Evolutionary conservation across 2,113 vertebrate genomes (phyloP), one percentile per base, ranked within the genome.

Genomic region (Cervus canadensis): DNA sequence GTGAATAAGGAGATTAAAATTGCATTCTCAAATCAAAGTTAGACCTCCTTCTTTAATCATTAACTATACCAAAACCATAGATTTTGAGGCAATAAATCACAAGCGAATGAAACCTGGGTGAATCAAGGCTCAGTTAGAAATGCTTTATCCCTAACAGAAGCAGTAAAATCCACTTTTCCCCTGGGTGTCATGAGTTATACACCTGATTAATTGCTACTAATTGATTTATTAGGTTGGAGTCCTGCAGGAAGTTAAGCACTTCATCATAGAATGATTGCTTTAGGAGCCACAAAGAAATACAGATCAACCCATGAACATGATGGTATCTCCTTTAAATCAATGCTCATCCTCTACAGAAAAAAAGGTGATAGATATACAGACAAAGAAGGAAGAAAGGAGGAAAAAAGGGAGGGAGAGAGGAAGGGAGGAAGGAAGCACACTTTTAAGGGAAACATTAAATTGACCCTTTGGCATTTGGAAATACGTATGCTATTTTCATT

Each of bases 191-290:
- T 33, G 12, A 43, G 19, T 92, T 89, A 67, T 12, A 86, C 30
- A 96, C 86, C 52, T 82, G 33, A 97, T 90, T 94, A 93, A 91
- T 64, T 91, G 50, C 67, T 86, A 50, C 54, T 96, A 93, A 96
- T 83, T 93, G 89, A 91, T 82, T 82, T 85, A 94, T 96, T 96
- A 96, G 54, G 48, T 60, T 56, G 23, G 40, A 93, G 26, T 9
- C 9, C 52, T 50, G 10, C 3, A 91, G 40, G 36, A 94, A 95
- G 45, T 84, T 17, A n/a, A 93, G 25, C 43, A 60, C 12, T 26
- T 79, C 64, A 84, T 14, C 36, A 3, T 9, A 81, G 88, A 91
- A 74, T 64, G 26, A 93, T 64, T 95, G 57, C n/a, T 90, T 92
- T 57, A 45, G 21, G 6, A 96, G 94, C 67, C 30, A 76, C 13